phyloP scores from a whole-genome alignment of 2,888 invertebrate species.

The Terebella lapidaria region DNA sequence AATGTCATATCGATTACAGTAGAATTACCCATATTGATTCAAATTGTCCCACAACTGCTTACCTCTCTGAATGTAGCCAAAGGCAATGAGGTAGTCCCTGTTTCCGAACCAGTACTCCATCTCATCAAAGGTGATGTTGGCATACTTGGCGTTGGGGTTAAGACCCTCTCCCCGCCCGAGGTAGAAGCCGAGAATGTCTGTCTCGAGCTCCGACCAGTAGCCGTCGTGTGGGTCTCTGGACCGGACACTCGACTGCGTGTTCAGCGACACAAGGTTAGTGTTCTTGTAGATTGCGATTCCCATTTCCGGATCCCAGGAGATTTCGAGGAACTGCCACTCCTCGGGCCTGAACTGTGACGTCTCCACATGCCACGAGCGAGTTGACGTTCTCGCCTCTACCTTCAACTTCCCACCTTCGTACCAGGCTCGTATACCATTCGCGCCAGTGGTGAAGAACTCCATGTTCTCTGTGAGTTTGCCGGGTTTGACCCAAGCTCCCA shows the following conservation, averaged over 20 bases:
- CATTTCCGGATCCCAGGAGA: constrained; percentile 41
- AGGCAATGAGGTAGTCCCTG: constrained; percentile 43
- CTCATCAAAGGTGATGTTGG: constrained; percentile 43
- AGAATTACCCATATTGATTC: no score
- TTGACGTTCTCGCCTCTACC: constrained; percentile 15
- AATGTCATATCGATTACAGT: no score
- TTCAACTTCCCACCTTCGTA: constrained; percentile 30
- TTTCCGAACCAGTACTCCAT: constrained; percentile 48
- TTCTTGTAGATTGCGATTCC: constrained; percentile 41
- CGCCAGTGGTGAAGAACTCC: constrained; percentile 40
- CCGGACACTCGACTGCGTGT: neutral
- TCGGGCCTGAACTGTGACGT: constrained; percentile 19
- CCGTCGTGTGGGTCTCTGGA: neutral
- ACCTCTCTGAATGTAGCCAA: constrained; percentile 48
- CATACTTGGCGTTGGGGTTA: constrained; percentile 21
- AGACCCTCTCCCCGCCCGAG: constrained; percentile 21
- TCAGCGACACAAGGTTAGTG: constrained; percentile 20
- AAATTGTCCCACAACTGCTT: neutral
- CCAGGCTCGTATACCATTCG: constrained; percentile 39
- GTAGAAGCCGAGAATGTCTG: constrained; percentile 14
- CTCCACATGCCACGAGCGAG: constrained; percentile 14
- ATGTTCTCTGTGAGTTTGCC: constrained; percentile 27
- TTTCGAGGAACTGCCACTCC: constrained; percentile 45
- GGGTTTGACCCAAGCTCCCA: constrained; percentile 24
- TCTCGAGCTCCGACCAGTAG: constrained; percentile 6